Base-by-base conservation (phyloP, 2,888 invertebrate genomes). In the Drosophila anomelani region DNA sequence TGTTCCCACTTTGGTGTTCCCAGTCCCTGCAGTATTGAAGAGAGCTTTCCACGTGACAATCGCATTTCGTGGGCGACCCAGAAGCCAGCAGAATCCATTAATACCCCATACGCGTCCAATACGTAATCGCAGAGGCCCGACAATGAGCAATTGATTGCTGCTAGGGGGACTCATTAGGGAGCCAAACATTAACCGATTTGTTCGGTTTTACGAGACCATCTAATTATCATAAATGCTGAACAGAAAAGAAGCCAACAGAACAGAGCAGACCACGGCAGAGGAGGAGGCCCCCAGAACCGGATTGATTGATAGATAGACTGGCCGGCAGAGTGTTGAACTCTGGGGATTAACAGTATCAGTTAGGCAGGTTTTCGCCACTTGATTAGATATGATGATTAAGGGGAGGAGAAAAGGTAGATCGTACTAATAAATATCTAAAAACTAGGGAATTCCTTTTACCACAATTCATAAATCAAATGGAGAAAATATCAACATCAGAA, bases 201-300 rank as follows among this genome's bases (percentile, higher is more conserved):
- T 43, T 51, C 51, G 39, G 39, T 70, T 74, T 66, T 57, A 55
- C 68, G 59, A 26, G 26, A 46, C 41, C 62, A 62, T 59, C 87
- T 72, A 85, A 89, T 83, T 83, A 83, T 67, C 87, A 88, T 89
- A 87, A 75, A 78, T 64, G 66, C 56, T 70, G 76, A 87, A 75
- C 20, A 70, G 46, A 23, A 20, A 9, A 34, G 34, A 20, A 15
- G 34, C 13, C 8, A 34, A 20, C 8, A 34, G n/a, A 32, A 17
- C 12, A 6, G 20, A 34, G 9, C 5, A 34, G 51, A 20, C 34
- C 9, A 3, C 8, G 9, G n/a, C 7, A 4, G 13, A 23, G 29
- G 9, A 26, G 20, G 13, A 26, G 41, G n/a, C 23, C 12, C 1
- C 20, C 10, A 34, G 12, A 67, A 51, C 26, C 32, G 46, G 55